Conservation (phyloP, 2,888 invertebrate species). For the Gastrophysa polygoni region DNA sequence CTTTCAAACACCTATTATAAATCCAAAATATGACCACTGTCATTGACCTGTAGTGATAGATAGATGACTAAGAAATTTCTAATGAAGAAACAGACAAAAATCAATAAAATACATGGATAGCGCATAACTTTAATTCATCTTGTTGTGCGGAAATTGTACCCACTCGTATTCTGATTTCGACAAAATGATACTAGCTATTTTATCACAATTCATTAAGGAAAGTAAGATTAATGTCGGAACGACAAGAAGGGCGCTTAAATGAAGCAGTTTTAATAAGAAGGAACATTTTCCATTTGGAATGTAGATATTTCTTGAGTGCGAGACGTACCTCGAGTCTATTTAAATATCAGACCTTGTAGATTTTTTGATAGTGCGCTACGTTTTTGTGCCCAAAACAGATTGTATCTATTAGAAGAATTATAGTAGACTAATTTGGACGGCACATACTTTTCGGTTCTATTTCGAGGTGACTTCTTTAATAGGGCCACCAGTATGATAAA, state of each 20-base stretch:
- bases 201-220: background rate
- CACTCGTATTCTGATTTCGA: background rate
- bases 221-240: constrained; percentile 9
- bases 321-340: constrained; percentile 16
- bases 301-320: background rate
- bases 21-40: too few species aligned
- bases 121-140: too few species aligned
- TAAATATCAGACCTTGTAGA: constrained; percentile 27
- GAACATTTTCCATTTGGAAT: background rate
- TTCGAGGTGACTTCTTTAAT: constrained; percentile 28
- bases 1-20: too few species aligned
- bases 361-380: constrained; percentile 42
- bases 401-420: constrained; percentile 48
- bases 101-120: too few species aligned
- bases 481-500: constrained; percentile 32
- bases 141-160: too few species aligned
- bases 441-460: constrained; percentile 35
- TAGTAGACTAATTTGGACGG: constrained; percentile 44
- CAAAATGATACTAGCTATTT: background rate
- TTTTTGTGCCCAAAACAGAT: constrained; percentile 42
- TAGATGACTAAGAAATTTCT: too few species aligned
- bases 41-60: too few species aligned
- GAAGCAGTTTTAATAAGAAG: constrained; percentile 11
- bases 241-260: constrained; percentile 4
- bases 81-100: too few species aligned